A percentile compares a stretch with the other conserved stretches of the same genome.
Conservation (phyloP, 2,797 vertebrate species). For the Manis javanica region DNA sequence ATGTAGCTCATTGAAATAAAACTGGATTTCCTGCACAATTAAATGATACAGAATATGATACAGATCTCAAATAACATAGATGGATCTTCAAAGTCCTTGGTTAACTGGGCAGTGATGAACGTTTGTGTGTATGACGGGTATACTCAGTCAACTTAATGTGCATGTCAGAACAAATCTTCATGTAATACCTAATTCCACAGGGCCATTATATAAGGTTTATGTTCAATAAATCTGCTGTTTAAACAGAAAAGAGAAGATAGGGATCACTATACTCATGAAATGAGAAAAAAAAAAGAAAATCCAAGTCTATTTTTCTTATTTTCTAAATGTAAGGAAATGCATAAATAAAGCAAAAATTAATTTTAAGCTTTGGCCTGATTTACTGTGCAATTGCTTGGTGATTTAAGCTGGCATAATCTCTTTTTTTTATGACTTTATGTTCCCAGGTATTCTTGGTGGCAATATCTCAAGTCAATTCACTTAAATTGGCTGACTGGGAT, state of each 20-base stretch:
- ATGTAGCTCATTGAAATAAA: not conserved
- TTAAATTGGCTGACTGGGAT: slow-evolving; percentile 25
- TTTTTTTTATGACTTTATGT: not conserved
- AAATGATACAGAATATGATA: slow-evolving; percentile 18
- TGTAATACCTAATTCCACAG: slow-evolving; percentile 66
- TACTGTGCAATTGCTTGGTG: not conserved
- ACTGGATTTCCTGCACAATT: not conserved
- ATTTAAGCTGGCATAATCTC: not conserved
- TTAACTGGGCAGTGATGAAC: slow-evolving; percentile 15
- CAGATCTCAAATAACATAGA: not conserved
- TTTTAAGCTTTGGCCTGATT: not conserved
- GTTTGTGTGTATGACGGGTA: not conserved
- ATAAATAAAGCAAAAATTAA: slow-evolving; percentile 43
- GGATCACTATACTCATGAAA: not conserved
- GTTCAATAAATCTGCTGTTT: slow-evolving; percentile 70
- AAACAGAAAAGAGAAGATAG: slow-evolving; percentile 55
- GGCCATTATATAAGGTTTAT: slow-evolving; percentile 42
- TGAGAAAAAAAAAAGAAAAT: not conserved
- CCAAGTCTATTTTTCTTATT: not conserved
- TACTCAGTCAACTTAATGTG: slow-evolving; percentile 70
- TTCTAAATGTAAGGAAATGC: slow-evolving; percentile 31
- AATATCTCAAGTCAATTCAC: slow-evolving; percentile 44
- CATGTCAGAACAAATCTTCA: slow-evolving; percentile 63
- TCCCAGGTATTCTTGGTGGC: not conserved
- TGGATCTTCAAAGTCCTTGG: slow-evolving; percentile 36